Conservation (phyloP, 2,113 vertebrate genomes). For the Chaetodon trifascialis region DNA sequence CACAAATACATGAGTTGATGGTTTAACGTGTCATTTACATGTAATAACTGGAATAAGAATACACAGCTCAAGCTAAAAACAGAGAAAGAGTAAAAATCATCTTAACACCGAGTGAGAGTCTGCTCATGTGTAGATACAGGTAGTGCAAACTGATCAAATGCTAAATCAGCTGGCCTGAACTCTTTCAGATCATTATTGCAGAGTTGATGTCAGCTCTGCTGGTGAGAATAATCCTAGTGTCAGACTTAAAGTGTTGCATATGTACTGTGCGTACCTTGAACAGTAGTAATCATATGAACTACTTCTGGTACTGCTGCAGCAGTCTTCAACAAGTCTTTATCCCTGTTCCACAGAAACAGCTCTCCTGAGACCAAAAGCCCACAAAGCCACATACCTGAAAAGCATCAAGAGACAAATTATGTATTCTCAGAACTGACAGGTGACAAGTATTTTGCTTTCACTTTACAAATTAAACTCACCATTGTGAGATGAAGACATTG, state of each 20-base stretch:
- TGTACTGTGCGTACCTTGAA: constrained; percentile 79
- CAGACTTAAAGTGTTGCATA: background rate
- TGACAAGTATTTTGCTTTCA: background rate
- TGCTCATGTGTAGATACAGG: too few relatives aligned
- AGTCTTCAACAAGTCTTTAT: constrained; percentile 89
- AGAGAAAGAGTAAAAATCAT: background rate
- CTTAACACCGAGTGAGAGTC: background rate
- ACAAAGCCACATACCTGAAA: constrained; percentile 90
- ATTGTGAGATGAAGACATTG: constrained; percentile 88
- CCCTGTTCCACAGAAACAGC: constrained; percentile 95
- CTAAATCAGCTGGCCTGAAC: background rate
- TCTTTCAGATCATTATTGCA: background rate
- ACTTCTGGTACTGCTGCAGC: constrained; percentile 83
- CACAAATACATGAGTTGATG: background rate
- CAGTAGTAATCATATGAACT: constrained; percentile 76
- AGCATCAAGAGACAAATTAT: background rate
- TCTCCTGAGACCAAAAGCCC: constrained; percentile 90
- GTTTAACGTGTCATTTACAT: background rate
- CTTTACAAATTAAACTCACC: constrained; percentile 77
- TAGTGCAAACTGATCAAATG: background rate
- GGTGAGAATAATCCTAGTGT: background rate
- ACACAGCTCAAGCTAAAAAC: background rate
- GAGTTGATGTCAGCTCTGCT: background rate
- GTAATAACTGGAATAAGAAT: background rate
- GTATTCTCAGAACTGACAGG: background rate